Conservation (phyloP, 2,888 invertebrate species). For the Sclerodermus sp. region DNA sequence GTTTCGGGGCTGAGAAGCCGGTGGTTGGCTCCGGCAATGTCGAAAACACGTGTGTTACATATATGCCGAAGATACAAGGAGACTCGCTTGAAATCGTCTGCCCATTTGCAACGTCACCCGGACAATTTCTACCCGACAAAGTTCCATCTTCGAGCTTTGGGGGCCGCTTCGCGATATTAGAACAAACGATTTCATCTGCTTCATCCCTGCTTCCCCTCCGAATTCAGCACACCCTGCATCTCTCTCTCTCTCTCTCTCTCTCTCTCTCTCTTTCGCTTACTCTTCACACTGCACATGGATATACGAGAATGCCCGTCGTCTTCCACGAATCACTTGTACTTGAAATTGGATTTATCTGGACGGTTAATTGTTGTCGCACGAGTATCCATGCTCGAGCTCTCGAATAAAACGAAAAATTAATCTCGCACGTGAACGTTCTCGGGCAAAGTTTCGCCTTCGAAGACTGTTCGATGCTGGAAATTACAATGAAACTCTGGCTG, state of each 20-base stretch:
- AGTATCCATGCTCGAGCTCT: too few species aligned
- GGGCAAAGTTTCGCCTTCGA: too few species aligned
- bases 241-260: not conserved
- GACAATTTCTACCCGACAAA: constrained; percentile 29
- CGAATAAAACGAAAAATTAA: too few species aligned
- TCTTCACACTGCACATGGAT: not conserved
- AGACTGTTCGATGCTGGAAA: too few species aligned
- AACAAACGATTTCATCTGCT: constrained; percentile 35
- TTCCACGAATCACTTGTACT: not conserved
- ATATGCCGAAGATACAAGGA: constrained; percentile 11
- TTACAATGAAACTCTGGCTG: too few species aligned
- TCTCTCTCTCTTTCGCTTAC: not conserved
- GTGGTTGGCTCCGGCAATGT: constrained; percentile 6
- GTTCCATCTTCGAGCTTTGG: constrained; percentile 29
- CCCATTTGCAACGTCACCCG: constrained; percentile 30
- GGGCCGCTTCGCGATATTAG: constrained; percentile 25
- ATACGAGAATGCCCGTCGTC: not conserved
- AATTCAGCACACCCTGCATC: not conserved
- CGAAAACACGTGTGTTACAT: constrained; percentile 11
- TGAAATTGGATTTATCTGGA: too few species aligned
- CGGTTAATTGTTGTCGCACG: too few species aligned
- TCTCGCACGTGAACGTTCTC: too few species aligned
- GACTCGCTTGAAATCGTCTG: constrained; percentile 17
- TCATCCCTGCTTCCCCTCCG: not conserved
- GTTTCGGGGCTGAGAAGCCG: constrained; percentile 14